Base-by-base conservation (phyloP, 2,113 vertebrate genomes). In the Pterophyllum scalare region DNA sequence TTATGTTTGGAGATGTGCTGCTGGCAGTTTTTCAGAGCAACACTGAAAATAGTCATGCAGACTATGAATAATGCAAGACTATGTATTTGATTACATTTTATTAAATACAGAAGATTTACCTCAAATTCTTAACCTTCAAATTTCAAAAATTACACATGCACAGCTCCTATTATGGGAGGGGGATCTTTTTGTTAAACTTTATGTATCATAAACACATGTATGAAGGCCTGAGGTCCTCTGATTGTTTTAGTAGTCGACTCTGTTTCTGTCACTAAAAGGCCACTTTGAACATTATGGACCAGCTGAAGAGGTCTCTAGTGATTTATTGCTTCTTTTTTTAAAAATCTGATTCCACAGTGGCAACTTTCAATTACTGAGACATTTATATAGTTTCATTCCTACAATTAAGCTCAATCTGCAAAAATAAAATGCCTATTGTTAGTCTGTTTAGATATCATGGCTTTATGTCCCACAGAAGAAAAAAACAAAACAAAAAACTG, bases 211-310 rank as follows among this genome's bases (percentile, higher is more conserved):
- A 61, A 54, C 49, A 60, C 15, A 40, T 22, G 35, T 5, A 11
- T 75, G 33, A 56, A 31, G 12, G 76, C 59, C 3, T 2, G 26
- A 65, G 7, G 62, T 35, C 12, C 13, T 43, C 40, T 14, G 38
- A 40, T 13, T 43, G 13, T 46, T 15, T 46, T 46, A 46, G 43
- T 15, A 15, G 31, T 15, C 24, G 54, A 58, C 20, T 76, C 20
- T 35, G 49, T 57, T 59, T 59, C 10, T 64, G 62, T 77, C 38
- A 49, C 76, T 64, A 67, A 83, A 84, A 60, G 74, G 59, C 14
- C 13, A 49, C 59, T 77, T 64, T 0, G 0, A 54, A 46, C 11
- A 61, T 40, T 13, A 46, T 26, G 13, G n/a, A 49, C 33, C 31
- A 54, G 38, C 35, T 56, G 38, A 65, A 26, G 58, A 67, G 8